A percentile compares a stretch with the other conserved stretches of the same genome.
These are phyloP conservation scores for Apocheima hispidaria DNA, from an alignment of 2,888 invertebrate species.

Conservation along the genomic window DNA sequence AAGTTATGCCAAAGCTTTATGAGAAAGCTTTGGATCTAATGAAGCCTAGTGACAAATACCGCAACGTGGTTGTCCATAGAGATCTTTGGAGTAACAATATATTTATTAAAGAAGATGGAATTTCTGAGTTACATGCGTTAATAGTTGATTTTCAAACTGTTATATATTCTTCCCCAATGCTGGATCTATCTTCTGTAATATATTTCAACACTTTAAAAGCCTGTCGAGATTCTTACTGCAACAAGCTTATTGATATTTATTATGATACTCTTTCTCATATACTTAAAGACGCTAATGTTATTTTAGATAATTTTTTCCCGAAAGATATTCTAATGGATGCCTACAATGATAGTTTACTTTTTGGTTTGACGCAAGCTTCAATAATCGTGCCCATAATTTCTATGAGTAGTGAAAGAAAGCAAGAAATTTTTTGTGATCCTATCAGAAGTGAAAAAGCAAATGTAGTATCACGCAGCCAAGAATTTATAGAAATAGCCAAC, in stretches of 20 bases:
- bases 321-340: conserved; percentile 54
- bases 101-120: conserved; percentile 72
- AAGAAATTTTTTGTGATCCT: conserved; percentile 63
- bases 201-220: conserved; percentile 82
- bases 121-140: conserved; percentile 74
- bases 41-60: conserved; percentile 70
- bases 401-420: conserved; percentile 59
- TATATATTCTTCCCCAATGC: conserved; percentile 88
- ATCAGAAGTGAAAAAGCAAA: conserved; percentile 56
- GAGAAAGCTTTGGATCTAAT: conserved; percentile 61
- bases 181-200: conserved; percentile 86
- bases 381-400: conserved; percentile 67
- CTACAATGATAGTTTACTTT: conserved; percentile 66
- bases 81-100: conserved; percentile 88
- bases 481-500: conserved; percentile 65
- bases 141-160: conserved; percentile 90
- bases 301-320: conserved; percentile 56
- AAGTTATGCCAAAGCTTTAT: conserved; percentile 58
- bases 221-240: conserved; percentile 74
- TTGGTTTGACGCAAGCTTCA: conserved; percentile 72
- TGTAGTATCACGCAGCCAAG: conserved; percentile 64
- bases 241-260: conserved; percentile 83
- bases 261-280: conserved; percentile 76
- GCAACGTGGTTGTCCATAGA: conserved; percentile 85
- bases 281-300: conserved; percentile 62